These are phyloP conservation scores for Drosophila formosana DNA, from an alignment of 2,888 invertebrate genomes.

Conservation along the genomic window DNA sequence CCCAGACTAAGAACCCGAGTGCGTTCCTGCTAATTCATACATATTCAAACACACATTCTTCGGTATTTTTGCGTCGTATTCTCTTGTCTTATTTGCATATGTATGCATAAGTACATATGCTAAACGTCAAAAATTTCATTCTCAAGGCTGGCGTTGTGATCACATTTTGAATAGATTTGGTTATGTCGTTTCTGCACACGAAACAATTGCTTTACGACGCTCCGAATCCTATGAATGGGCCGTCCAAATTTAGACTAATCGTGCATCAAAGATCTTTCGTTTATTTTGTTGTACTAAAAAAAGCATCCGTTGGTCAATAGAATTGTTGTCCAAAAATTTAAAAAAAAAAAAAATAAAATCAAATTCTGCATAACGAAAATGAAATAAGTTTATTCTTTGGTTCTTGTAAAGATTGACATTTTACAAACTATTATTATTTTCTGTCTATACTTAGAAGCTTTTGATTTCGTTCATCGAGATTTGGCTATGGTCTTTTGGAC, in stretches of 20 bases:
- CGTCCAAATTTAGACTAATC: background rate
- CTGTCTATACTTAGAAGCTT: background rate
- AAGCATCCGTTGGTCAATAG: background rate
- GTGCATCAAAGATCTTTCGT: background rate
- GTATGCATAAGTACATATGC: constrained; percentile 20
- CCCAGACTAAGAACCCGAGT: background rate
- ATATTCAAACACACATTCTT: background rate
- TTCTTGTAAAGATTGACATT: background rate
- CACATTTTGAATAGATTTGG: constrained; percentile 35
- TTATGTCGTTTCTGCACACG: constrained; percentile 8
- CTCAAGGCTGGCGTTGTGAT: constrained; percentile 40
- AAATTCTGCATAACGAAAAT: background rate
- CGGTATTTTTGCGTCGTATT: constrained; percentile 16
- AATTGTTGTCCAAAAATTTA: background rate
- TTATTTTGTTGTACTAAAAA: background rate
- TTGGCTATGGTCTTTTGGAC: constrained; percentile 2
- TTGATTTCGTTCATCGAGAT: background rate
- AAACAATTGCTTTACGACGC: constrained; percentile 7
- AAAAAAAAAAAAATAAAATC: too few species aligned
- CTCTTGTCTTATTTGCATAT: constrained; percentile 11
- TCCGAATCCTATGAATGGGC: background rate
- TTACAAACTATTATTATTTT: background rate
- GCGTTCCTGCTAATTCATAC: constrained; percentile 1
- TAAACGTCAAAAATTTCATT: constrained; percentile 49
- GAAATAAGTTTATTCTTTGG: background rate